Conservation (phyloP, 2,113 vertebrate species). For the Microtus ochrogaster region DNA sequence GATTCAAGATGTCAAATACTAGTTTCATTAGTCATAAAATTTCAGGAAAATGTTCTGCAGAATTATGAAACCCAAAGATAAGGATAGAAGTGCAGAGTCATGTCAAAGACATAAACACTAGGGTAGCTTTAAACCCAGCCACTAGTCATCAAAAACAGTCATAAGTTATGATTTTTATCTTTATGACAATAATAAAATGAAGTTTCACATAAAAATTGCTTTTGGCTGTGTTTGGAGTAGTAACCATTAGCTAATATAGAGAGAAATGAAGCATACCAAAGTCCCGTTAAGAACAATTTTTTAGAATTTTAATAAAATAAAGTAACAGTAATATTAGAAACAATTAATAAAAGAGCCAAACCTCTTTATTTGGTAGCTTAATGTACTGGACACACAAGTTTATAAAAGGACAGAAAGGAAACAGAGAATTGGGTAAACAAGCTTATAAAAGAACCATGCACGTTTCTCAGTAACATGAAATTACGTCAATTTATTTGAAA, state of each 20-base stretch:
- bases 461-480: neutral
- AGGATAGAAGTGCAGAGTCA: neutral
- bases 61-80: neutral
- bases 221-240: neutral
- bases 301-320: constrained; percentile 23
- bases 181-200: neutral
- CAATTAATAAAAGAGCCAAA: constrained; percentile 22
- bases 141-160: neutral
- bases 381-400: neutral
- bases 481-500: neutral
- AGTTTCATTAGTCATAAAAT: constrained; percentile 14
- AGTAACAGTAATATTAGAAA: neutral
- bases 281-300: constrained; percentile 45
- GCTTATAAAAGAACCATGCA: neutral
- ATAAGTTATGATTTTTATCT: neutral
- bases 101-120: neutral
- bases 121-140: neutral
- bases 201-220: constrained; percentile 12
- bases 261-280: neutral
- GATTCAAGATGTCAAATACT: constrained; percentile 25
- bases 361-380: neutral
- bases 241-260: constrained; percentile 40
- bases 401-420: neutral
- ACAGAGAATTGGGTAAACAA: neutral
- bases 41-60: neutral